Percentiles rank a stretch among this genome's conserved stretches.
phyloP scores from a whole-genome alignment of 2,797 vertebrate species.

The Enteromius mattozi region DNA sequence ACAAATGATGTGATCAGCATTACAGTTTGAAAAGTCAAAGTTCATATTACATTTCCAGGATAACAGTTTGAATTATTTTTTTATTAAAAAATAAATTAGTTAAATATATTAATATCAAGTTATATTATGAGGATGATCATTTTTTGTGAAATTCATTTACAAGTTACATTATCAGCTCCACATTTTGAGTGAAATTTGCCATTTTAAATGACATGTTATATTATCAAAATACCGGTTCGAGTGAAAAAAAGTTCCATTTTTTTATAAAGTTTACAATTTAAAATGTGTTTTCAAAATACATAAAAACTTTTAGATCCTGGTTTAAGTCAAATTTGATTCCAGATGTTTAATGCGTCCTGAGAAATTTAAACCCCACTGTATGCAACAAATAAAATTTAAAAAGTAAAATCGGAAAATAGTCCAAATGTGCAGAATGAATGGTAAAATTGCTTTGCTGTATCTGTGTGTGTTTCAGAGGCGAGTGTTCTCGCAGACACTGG shows the following conservation, averaged over 20 bases:
- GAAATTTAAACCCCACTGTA: not conserved
- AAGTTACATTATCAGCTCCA: too few relatives aligned
- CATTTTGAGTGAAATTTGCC: not conserved
- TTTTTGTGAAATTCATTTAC: not conserved
- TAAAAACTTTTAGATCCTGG: not conserved
- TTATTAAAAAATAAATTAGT: not conserved
- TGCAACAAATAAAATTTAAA: not conserved
- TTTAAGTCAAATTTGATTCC: not conserved
- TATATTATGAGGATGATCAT: too few relatives aligned
- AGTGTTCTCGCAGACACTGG: conserved; percentile 71
- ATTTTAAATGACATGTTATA: not conserved
- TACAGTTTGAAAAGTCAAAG: not conserved
- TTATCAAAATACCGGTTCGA: not conserved
- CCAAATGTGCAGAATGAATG: not conserved
- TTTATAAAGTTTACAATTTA: not conserved
- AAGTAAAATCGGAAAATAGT: not conserved
- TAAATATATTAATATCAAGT: not conserved
- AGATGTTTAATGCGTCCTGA: too few relatives aligned
- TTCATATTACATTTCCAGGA: not conserved
- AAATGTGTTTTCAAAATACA: not conserved
- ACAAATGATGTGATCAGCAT: not conserved
- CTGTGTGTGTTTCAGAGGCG: conserved; percentile 71
- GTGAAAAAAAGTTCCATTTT: not conserved
- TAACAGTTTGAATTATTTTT: not conserved
- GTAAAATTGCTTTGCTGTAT: not conserved